These are phyloP conservation scores for Belonocnema kinseyi DNA, from an alignment of 1,140 invertebrate species.

Conservation along the genomic window DNA sequence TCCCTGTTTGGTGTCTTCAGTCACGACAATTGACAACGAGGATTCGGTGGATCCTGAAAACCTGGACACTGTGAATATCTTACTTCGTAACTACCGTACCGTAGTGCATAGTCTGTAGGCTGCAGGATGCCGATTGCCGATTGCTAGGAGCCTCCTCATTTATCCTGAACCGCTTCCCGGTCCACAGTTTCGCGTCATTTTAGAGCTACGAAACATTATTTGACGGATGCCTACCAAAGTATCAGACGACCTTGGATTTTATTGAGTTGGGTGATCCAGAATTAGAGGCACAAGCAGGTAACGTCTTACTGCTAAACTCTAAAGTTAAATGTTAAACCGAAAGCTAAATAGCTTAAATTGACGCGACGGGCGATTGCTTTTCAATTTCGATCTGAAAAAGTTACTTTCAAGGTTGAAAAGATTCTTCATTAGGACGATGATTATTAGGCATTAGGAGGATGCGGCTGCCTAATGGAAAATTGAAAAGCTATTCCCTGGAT, in stretches of 20 bases:
- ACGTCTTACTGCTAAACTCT: too few species aligned
- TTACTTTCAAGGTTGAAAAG: too few species aligned
- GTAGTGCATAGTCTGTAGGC: conserved; percentile 39
- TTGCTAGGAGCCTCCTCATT: conserved; percentile 34
- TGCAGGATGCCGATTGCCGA: conserved; percentile 16
- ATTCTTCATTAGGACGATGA: too few species aligned
- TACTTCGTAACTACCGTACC: conserved; percentile 48
- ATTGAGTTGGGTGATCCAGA: neutral
- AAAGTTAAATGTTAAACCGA: too few species aligned
- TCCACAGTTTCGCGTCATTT: conserved; percentile 18
- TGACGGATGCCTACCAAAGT: neutral
- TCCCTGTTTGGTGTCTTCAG: neutral
- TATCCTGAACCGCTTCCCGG: conserved; percentile 20
- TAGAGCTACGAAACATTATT: conserved; percentile 15
- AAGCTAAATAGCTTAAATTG: too few species aligned
- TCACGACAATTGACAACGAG: conserved; percentile 10
- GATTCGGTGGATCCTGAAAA: conserved; percentile 35
- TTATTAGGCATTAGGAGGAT: too few species aligned
- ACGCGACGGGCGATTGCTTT: too few species aligned
- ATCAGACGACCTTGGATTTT: conserved; percentile 18
- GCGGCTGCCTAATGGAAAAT: too few species aligned
- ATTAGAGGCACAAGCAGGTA: neutral
- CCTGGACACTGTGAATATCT: conserved; percentile 36
- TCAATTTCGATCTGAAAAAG: too few species aligned
- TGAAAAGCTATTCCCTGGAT: too few species aligned